These are phyloP conservation scores for Agrypnus murinus DNA, from an alignment of 2,888 invertebrate species.

Conservation along the genomic window DNA sequence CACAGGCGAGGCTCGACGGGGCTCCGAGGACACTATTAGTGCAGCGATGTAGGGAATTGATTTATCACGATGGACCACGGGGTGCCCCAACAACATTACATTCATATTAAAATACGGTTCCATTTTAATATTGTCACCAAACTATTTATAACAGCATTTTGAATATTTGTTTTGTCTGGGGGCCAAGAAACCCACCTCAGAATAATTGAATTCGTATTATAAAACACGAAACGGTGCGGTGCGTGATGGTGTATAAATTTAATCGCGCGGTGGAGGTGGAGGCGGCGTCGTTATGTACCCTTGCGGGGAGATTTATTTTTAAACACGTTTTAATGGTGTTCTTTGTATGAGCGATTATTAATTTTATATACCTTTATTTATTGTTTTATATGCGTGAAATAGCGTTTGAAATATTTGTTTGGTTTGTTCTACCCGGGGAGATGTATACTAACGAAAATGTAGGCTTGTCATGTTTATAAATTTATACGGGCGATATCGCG, in stretches of 20 bases:
- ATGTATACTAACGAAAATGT: no score
- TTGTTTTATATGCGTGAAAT: constrained; percentile 38
- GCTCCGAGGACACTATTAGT: constrained; percentile 70
- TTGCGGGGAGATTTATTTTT: constrained; percentile 37
- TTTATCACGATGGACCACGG: constrained; percentile 69
- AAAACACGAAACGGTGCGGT: constrained; percentile 64
- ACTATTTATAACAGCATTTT: constrained; percentile 70
- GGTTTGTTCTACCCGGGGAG: background rate
- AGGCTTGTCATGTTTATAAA: no score
- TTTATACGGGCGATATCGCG: no score
- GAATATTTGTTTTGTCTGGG: constrained; percentile 69
- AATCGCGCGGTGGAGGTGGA: constrained; percentile 30
- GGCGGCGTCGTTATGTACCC: constrained; percentile 19
- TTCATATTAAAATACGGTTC: constrained; percentile 70
- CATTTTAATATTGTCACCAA: constrained; percentile 73
- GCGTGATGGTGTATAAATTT: constrained; percentile 39
- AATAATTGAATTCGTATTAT: constrained; percentile 70
- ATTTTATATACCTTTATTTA: constrained; percentile 39
- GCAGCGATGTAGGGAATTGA: constrained; percentile 70
- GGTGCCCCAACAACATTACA: constrained; percentile 68
- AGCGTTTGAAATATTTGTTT: constrained; percentile 32
- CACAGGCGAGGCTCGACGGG: constrained; percentile 65
- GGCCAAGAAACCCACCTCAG: constrained; percentile 60
- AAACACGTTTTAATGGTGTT: constrained; percentile 32
- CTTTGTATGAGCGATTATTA: constrained; percentile 34